These are phyloP conservation scores for Lordiphosa mommai DNA, from an alignment of 1,140 invertebrate species.

Conservation along the genomic window DNA sequence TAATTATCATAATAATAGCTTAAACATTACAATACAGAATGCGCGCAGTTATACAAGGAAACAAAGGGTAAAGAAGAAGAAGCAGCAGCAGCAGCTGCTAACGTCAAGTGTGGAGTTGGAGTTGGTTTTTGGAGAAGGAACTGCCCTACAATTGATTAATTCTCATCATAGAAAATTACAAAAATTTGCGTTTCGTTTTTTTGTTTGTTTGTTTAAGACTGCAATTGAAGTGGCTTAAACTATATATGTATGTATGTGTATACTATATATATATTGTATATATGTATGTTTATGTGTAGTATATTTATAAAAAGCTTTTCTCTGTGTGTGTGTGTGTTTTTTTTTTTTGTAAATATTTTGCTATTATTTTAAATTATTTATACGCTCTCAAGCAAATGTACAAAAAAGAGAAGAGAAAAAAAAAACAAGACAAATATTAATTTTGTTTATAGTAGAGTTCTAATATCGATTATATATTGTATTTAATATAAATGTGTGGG, in stretches of 20 bases:
- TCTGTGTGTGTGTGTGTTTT: slow-evolving; percentile 30
- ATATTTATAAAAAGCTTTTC: slow-evolving; percentile 50
- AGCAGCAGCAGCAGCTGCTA: slow-evolving; percentile 11
- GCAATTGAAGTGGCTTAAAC: slow-evolving; percentile 15
- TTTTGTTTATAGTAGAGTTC: slow-evolving; percentile 12
- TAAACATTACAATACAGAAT: slow-evolving; percentile 70
- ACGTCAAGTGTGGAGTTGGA: not conserved
- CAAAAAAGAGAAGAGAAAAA: slow-evolving; percentile 8
- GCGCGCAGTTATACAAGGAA: slow-evolving; percentile 38
- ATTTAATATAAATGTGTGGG: not conserved
- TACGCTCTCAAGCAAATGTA: slow-evolving; percentile 12
- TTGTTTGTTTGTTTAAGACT: slow-evolving; percentile 9
- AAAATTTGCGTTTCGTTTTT: slow-evolving; percentile 21
- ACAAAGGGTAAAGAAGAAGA: slow-evolving; percentile 25
- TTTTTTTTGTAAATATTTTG: slow-evolving; percentile 21
- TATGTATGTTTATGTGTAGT: slow-evolving; percentile 32
- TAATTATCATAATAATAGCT: slow-evolving; percentile 67
- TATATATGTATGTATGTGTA: not conserved
- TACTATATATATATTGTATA: slow-evolving; percentile 18
- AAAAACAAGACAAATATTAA: not conserved
- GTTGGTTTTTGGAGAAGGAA: no score
- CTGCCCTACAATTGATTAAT: slow-evolving; percentile 15
- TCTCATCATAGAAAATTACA: slow-evolving; percentile 44
- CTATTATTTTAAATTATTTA: slow-evolving; percentile 44
- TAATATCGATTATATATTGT: slow-evolving; percentile 21